Evolutionary conservation across 2,888 invertebrate genomes (phyloP), one percentile per base, ranked within the genome.

Genomic region (Athrips mouffetella): DNA sequence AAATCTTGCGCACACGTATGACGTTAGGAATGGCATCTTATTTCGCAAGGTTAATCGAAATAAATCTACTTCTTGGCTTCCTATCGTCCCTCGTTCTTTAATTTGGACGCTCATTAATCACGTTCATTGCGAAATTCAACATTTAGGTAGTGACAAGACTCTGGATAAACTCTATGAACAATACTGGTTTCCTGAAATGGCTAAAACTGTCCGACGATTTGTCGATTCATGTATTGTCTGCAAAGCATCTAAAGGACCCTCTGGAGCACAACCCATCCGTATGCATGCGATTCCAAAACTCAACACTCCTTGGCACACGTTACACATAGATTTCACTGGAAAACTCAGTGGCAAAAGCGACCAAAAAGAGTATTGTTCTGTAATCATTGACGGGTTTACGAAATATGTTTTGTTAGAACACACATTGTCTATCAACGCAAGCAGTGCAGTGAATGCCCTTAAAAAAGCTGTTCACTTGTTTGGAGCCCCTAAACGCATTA

Each of bases 111-210:
- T 54, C 2, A 54, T 57, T 1, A 48, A 42, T 27, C 52, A 52
- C n/a, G 44, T 52, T 5, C 54, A 54, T 33, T 16, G 15, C 7
- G 52, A 49, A 33, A 27, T 54, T 5, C 20, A 49, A 11, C 57
- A 57, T 21, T 18, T 57, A 16, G 45, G 45, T 1, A 8, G 15
- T 13, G 45, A 33, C 3, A 33, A 45, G 23, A 33, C 45, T 3
- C 8, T 1, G 10, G 53, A 55, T 7, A 55, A 55, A 27, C 1
- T 53, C 0, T 55, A 48, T 13, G 54, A 57, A 23, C 30, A 51
- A 11, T 59, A 53, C 23, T 59, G 59, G 59, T 59, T 59, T 20
- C 53, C 53, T 0, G 13, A 55, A 18, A 57, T 59, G 57, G 29
- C 52, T 0, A 51, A 52, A 16, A 7, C 35, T 11, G 45, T 33